Percentiles rank a stretch among this genome's conserved stretches.
These are phyloP conservation scores for Peromyscus nudipes DNA, from an alignment of 2,797 vertebrate genomes.

Conservation along the genomic window DNA sequence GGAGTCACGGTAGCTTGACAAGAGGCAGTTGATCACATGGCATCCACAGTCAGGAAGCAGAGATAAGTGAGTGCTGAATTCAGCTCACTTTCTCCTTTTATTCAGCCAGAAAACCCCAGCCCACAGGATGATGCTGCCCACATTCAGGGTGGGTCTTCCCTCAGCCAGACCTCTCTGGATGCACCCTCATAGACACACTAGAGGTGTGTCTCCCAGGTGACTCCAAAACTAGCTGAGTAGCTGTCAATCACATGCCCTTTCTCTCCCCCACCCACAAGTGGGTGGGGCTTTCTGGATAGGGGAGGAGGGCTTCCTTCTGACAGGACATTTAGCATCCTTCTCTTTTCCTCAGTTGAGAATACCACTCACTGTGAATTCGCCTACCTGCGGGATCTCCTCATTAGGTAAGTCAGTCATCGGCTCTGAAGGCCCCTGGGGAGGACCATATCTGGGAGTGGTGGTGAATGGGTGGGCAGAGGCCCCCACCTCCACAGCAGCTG, in stretches of 20 bases:
- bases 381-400: constrained; percentile 97
- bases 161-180: background rate
- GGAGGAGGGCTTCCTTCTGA: background rate
- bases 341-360: constrained; percentile 93
- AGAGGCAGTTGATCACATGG: background rate
- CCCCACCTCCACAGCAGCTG: background rate
- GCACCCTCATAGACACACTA: background rate
- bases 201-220: background rate
- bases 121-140: background rate
- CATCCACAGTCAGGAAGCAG: background rate
- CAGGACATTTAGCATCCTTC: background rate
- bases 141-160: background rate
- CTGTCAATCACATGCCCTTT: background rate
- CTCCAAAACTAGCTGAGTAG: background rate
- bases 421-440: background rate
- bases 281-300: background rate
- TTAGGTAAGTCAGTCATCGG: constrained; percentile 90
- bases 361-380: constrained; percentile 98
- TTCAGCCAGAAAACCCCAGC: background rate
- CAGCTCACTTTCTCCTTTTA: background rate
- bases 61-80: too few relatives aligned
- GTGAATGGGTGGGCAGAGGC: background rate
- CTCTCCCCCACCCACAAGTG: background rate
- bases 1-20: background rate
- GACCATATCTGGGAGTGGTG: background rate